phyloP scores from a whole-genome alignment of 2,797 vertebrate species.

The Chiroxiphia lanceolata region DNA sequence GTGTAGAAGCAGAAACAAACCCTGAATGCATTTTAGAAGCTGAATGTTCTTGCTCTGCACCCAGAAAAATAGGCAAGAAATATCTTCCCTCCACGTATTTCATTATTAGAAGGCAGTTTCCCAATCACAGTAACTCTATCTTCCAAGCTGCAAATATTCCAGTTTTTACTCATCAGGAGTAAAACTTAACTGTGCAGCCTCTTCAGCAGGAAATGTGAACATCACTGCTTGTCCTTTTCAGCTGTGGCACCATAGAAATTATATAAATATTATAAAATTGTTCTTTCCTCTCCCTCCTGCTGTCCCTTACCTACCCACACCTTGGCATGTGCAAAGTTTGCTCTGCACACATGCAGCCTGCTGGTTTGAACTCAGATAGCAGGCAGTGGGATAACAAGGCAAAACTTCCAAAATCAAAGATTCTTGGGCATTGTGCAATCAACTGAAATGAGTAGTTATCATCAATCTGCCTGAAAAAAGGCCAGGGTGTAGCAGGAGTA shows the following conservation, averaged over 20 bases:
- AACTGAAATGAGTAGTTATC: background rate
- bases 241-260: background rate
- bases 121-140: background rate
- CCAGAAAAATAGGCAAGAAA: background rate
- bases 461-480: background rate
- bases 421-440: background rate
- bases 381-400: background rate
- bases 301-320: background rate
- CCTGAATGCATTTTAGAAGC: background rate
- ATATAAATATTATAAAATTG: background rate
- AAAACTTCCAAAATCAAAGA: background rate
- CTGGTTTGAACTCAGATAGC: background rate
- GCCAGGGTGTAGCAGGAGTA: background rate
- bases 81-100: background rate
- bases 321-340: background rate
- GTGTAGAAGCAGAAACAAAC: background rate
- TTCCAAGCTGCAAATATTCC: background rate
- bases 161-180: background rate
- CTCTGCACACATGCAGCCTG: accelerated
- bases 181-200: background rate
- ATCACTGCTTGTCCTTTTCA: background rate
- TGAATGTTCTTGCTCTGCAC: background rate
- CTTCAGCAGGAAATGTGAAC: background rate
- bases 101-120: background rate
- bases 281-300: background rate